These are phyloP conservation scores for Aphaenogaster rudis DNA, from an alignment of 1,140 invertebrate species.

Conservation along the genomic window DNA sequence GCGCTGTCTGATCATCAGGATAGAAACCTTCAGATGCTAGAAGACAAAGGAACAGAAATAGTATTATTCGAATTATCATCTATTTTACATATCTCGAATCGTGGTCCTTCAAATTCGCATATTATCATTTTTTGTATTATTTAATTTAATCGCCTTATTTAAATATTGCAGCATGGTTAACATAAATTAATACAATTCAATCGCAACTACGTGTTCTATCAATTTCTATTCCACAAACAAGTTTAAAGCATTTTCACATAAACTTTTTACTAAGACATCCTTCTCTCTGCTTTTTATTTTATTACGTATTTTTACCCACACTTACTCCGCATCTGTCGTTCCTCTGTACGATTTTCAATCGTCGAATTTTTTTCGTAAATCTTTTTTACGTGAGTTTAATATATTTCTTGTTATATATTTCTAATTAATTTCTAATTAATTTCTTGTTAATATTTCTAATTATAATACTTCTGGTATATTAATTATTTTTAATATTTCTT, in stretches of 20 bases:
- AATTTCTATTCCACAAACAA: background rate
- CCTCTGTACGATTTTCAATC: background rate
- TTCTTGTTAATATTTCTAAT: too few relatives aligned
- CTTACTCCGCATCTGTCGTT: background rate
- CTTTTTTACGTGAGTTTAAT: background rate
- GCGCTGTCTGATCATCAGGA: constrained; percentile 79
- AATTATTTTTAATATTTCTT: background rate
- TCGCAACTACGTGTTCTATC: background rate
- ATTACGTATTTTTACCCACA: background rate
- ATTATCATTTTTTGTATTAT: background rate
- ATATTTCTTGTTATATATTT: background rate
- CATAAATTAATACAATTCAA: background rate
- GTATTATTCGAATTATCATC: constrained; percentile 60
- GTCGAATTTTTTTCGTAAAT: background rate
- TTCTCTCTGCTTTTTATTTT: constrained; percentile 15
- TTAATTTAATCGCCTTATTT: constrained; percentile 8
- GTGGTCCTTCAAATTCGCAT: background rate
- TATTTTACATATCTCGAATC: background rate
- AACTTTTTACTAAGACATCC: constrained; percentile 5
- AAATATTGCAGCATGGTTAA: background rate
- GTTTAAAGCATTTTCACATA: background rate
- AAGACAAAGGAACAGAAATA: constrained; percentile 78
- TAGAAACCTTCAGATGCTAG: constrained; percentile 78
- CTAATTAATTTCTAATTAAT: too few relatives aligned
- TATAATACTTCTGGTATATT: too few relatives aligned